Conservation (phyloP, 2,888 invertebrate genomes). For the Microplitis manilae region DNA sequence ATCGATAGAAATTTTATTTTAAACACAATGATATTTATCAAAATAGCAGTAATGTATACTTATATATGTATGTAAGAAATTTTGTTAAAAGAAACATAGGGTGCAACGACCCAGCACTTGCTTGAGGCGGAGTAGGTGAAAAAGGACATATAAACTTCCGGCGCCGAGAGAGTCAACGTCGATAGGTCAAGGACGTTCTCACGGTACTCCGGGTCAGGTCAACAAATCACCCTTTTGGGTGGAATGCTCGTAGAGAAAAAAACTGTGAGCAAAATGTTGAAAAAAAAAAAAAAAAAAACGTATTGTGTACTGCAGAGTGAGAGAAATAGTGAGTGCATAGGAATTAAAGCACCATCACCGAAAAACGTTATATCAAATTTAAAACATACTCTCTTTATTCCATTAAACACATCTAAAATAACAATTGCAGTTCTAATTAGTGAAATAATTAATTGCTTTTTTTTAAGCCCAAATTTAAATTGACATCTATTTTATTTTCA, state of each 20-base stretch:
- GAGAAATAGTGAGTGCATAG: slow-evolving; percentile 39
- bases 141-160: slow-evolving; percentile 53
- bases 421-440: neutral
- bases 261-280: slow-evolving; percentile 43
- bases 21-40: no score
- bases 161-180: slow-evolving; percentile 65
- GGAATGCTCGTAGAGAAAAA: slow-evolving; percentile 64
- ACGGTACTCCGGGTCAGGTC: slow-evolving; percentile 68
- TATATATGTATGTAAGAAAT: neutral
- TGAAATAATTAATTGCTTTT: neutral
- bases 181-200: slow-evolving; percentile 70
- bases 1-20: no score
- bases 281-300: slow-evolving; percentile 10
- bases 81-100: neutral
- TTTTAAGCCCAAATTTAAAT: neutral
- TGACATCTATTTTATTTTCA: neutral
- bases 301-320: slow-evolving; percentile 45
- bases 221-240: slow-evolving; percentile 70
- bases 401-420: neutral
- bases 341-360: slow-evolving; percentile 38
- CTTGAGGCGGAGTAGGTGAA: slow-evolving; percentile 13
- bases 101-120: slow-evolving; percentile 35
- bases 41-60: neutral
- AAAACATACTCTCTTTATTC: neutral
- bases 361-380: neutral